These are phyloP conservation scores for Mactromeris polynyma DNA, from an alignment of 2,888 invertebrate species.

Conservation along the genomic window DNA sequence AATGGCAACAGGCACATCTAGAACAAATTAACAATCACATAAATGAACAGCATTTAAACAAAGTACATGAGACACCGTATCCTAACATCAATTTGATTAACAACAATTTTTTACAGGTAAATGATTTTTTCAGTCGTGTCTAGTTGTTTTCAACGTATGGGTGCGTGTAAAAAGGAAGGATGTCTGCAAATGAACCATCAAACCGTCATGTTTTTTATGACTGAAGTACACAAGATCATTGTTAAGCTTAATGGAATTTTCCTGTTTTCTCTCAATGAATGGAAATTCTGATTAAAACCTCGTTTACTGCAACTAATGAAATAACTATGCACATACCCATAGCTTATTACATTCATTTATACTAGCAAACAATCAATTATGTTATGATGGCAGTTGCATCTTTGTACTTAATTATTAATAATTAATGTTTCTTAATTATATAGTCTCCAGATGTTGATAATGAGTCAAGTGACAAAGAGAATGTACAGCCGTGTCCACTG, in stretches of 20 bases:
- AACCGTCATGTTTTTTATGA: too few relatives aligned
- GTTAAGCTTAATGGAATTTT: too few relatives aligned
- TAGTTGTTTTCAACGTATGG: neutral
- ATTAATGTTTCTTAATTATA: neutral
- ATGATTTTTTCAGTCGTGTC: neutral
- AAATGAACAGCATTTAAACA: constrained; percentile 72
- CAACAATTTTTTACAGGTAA: constrained; percentile 68
- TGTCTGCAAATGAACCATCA: too few relatives aligned
- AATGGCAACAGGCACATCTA: constrained; percentile 71
- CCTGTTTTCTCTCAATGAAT: too few relatives aligned
- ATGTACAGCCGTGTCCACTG: constrained; percentile 43
- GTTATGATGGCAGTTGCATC: too few relatives aligned
- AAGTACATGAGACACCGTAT: constrained; percentile 53
- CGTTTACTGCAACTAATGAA: too few relatives aligned
- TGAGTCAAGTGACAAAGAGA: constrained; percentile 66
- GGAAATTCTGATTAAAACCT: too few relatives aligned
- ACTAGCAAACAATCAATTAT: too few relatives aligned
- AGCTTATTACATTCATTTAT: too few relatives aligned
- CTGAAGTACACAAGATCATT: too few relatives aligned
- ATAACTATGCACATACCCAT: too few relatives aligned
- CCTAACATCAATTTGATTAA: constrained; percentile 65
- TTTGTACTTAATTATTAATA: neutral
- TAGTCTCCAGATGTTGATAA: constrained; percentile 44
- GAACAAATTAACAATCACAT: constrained; percentile 76
- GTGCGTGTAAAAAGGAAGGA: too few relatives aligned